Percentiles rank a stretch among this genome's conserved stretches.
phyloP scores from a whole-genome alignment of 2,888 invertebrate species.

The Malthinus flaveolus region DNA sequence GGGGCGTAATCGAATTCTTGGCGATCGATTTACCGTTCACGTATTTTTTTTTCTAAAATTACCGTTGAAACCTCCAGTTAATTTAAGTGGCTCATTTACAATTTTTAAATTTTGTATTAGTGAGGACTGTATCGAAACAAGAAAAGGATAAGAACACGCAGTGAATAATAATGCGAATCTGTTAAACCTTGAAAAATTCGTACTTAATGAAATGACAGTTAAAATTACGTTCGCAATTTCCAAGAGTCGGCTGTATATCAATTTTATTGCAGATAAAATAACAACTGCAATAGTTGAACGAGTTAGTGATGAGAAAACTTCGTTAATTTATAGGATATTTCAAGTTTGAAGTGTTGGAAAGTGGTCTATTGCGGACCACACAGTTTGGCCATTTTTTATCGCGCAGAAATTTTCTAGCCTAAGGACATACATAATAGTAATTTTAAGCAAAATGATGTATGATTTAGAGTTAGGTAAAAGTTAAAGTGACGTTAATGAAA shows the following conservation, averaged over 20 bases:
- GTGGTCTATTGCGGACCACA: no score
- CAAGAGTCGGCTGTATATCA: neutral
- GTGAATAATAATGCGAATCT: conserved; percentile 23
- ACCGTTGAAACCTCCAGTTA: conserved; percentile 10
- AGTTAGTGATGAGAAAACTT: neutral
- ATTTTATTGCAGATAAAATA: neutral
- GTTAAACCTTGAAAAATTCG: conserved; percentile 8
- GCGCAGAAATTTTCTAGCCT: no score
- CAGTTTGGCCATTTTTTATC: no score
- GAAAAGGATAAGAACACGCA: conserved; percentile 13
- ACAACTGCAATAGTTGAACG: neutral
- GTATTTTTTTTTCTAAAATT: no score
- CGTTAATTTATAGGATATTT: no score
- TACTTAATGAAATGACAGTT: neutral
- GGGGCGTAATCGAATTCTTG: no score
- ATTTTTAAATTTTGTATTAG: conserved; percentile 14
- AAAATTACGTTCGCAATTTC: neutral
- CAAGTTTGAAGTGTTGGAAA: no score
- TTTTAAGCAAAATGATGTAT: no score
- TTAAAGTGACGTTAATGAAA: no score
- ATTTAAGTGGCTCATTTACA: conserved; percentile 32
- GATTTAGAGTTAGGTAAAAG: no score
- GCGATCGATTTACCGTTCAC: no score
- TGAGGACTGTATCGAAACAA: neutral
- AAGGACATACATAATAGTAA: no score